A percentile compares a stretch with the other conserved stretches of the same genome.
Evolutionary conservation across 2,888 invertebrate genomes (phyloP).

Genomic region (Schizotus pectinicornis): DNA sequence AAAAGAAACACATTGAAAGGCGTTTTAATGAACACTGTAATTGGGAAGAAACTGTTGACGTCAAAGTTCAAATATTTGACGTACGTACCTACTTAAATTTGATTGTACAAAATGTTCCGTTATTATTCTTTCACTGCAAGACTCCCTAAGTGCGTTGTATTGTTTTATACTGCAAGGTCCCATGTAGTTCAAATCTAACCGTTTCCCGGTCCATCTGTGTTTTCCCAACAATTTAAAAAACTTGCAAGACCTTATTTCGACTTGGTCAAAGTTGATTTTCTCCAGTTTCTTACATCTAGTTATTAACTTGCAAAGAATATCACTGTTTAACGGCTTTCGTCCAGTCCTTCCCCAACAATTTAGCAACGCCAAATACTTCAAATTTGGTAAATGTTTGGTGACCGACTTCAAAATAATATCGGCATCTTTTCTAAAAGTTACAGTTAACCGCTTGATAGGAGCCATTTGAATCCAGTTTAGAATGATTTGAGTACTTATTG

Average conservation of each 20-base stretch:
- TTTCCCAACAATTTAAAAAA: constrained; percentile 22
- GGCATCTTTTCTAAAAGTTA: constrained; percentile 15
- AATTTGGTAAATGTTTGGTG: constrained; percentile 1
- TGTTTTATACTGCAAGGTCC: constrained; percentile 21
- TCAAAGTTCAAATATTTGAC: too few relatives aligned
- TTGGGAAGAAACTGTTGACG: too few relatives aligned
- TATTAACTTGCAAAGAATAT: constrained; percentile 16
- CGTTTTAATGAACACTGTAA: too few relatives aligned
- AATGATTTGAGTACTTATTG: constrained; percentile 4
- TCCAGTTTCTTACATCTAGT: constrained; percentile 15
- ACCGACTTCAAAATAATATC: constrained; percentile 8
- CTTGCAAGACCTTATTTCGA: constrained; percentile 20
- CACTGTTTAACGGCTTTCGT: constrained; percentile 5
- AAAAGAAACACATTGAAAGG: too few relatives aligned
- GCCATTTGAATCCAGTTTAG: constrained; percentile 15
- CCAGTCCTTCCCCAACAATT: constrained; percentile 22
- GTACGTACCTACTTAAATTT: too few relatives aligned
- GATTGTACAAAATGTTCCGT: constrained; percentile 3
- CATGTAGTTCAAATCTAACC: constrained; percentile 15
- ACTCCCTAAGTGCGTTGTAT: constrained; percentile 12
- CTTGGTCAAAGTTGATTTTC: constrained; percentile 23
- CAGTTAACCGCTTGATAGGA: constrained; percentile 12
- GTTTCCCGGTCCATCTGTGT: constrained; percentile 10
- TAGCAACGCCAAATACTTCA: constrained; percentile 11
- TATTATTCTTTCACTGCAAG: constrained; percentile 14